Percentiles rank a stretch among this genome's conserved stretches.
Evolutionary conservation across 2,797 vertebrate genomes (phyloP).

Genomic region (Martes flavigula): DNA sequence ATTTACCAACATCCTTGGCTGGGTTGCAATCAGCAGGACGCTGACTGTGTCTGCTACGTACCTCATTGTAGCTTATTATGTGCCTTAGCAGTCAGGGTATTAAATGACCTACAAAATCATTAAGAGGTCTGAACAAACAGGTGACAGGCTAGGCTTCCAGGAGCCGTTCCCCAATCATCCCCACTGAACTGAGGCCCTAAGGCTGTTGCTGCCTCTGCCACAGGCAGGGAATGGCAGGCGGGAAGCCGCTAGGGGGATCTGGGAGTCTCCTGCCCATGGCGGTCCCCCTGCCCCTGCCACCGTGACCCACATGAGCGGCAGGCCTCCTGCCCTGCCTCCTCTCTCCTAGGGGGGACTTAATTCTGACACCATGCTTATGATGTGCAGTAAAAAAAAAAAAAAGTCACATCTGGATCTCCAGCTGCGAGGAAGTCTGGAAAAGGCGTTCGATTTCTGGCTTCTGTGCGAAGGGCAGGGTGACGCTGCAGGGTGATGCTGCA

Average conservation of each 20-base stretch:
- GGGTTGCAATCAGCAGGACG: neutral
- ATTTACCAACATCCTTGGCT: neutral
- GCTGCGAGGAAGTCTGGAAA: neutral
- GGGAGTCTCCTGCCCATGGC: neutral
- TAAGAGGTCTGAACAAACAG: neutral
- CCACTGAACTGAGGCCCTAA: neutral
- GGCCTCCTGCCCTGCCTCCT: no score
- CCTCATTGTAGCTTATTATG: neutral
- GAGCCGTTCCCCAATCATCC: neutral
- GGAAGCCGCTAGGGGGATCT: neutral
- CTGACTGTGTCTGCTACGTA: fast-evolving
- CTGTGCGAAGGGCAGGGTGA: neutral
- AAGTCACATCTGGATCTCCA: neutral
- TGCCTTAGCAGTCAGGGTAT: neutral
- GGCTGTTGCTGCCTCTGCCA: no score
- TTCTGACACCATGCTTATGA: no score
- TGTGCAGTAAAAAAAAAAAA: neutral
- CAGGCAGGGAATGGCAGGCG: neutral
- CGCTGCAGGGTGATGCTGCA: neutral
- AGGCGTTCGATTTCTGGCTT: neutral
- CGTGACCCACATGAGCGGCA: neutral
- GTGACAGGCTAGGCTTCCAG: neutral
- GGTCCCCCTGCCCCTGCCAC: neutral
- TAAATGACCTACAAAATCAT: neutral
- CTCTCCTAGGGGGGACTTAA: neutral